Conservation (phyloP, 2,797 vertebrate genomes). For the Bucorvus abyssinicus region DNA sequence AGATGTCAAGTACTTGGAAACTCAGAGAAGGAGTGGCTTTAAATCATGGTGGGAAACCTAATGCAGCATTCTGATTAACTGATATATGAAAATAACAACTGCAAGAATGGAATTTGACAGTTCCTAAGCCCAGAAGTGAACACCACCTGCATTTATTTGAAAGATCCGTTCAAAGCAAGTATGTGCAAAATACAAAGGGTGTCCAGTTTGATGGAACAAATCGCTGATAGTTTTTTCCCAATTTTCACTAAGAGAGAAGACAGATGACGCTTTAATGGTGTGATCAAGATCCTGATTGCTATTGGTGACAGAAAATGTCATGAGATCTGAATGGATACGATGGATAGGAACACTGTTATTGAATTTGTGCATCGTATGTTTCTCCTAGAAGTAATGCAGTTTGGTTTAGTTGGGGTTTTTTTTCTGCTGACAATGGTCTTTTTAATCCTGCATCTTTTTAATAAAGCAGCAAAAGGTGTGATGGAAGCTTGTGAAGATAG, state of each 20-base stretch:
- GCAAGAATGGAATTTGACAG: neutral
- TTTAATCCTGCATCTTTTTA: neutral
- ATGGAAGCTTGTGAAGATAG: neutral
- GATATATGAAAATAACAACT: neutral
- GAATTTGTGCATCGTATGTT: neutral
- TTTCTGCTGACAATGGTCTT: neutral
- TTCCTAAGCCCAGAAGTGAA: neutral
- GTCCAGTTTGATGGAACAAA: neutral
- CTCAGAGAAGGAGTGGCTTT: conserved; percentile 1
- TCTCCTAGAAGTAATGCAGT: neutral
- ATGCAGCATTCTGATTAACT: neutral
- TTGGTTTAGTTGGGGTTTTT: neutral
- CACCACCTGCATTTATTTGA: neutral
- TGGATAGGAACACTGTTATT: neutral
- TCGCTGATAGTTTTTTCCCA: neutral
- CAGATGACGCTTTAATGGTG: conserved; percentile 2
- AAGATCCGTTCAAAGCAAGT: neutral
- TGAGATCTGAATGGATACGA: neutral
- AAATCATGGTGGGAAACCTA: neutral
- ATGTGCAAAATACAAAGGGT: neutral
- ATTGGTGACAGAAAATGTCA: neutral
- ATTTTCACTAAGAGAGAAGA: neutral
- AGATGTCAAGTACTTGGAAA: conserved; percentile 3
- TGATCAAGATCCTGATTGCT: neutral
- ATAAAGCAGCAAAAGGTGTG: neutral